Evolutionary conservation across 1,140 invertebrate genomes (phyloP).

Genomic region (Pectinophora gossypiella): DNA sequence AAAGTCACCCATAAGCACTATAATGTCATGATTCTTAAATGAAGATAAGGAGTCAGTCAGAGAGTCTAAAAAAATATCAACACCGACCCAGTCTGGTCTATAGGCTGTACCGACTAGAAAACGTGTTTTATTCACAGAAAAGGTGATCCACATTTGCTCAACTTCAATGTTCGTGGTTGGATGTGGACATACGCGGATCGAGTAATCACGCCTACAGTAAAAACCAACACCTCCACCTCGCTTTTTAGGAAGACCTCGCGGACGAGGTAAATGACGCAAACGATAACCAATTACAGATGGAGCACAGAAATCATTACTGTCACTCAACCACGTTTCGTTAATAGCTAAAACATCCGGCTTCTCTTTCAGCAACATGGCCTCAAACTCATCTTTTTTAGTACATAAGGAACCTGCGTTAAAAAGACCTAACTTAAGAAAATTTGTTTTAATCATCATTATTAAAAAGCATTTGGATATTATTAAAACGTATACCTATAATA

Average conservation of each 20-base stretch:
- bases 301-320: slow-evolving; percentile 72
- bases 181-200: neutral
- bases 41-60: neutral
- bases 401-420: neutral
- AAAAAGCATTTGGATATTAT: no score
- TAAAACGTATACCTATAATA: no score
- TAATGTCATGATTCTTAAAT: neutral
- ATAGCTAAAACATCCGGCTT: slow-evolving; percentile 1
- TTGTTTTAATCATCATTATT: no score
- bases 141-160: slow-evolving; percentile 4
- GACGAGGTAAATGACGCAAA: slow-evolving; percentile 3
- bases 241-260: neutral
- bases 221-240: slow-evolving; percentile 3
- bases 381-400: slow-evolving; percentile 3
- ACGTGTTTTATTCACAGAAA: neutral
- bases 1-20: slow-evolving; percentile 10
- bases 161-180: neutral
- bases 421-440: slow-evolving; percentile 4
- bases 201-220: no score
- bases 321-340: neutral
- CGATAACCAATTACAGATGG: slow-evolving; percentile 2
- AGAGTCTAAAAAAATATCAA: slow-evolving; percentile 7
- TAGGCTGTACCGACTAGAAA: slow-evolving; percentile 8
- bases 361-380: neutral
- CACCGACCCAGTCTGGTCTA: slow-evolving; percentile 6